Evolutionary conservation across 2,797 vertebrate species (phyloP).

Genomic region (Notolabrus celidotus): DNA sequence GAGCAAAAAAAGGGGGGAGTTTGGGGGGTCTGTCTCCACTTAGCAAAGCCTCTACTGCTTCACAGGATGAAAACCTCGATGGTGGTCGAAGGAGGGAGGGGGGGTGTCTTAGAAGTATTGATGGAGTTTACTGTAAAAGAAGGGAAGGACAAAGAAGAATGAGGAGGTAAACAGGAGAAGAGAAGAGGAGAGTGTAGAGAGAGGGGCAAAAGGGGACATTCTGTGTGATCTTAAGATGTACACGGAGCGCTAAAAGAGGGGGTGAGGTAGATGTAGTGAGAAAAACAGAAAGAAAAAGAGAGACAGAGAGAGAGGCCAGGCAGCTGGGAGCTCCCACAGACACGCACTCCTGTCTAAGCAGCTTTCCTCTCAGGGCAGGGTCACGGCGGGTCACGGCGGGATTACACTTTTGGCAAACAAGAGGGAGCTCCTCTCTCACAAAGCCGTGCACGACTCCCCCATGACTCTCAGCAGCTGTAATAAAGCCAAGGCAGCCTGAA

Average conservation of each 20-base stretch:
- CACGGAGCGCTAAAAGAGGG: conserved; percentile 1
- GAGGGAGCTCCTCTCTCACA: conserved; percentile 83
- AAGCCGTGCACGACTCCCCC: conserved; percentile 82
- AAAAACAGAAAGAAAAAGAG: conserved; percentile 44
- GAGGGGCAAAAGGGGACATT: conserved; percentile 9
- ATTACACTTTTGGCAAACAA: conserved; percentile 91
- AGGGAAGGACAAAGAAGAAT: conserved; percentile 6
- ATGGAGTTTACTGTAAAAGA: conserved; percentile 38
- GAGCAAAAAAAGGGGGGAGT: conserved; percentile 37
- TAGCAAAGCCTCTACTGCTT: conserved; percentile 68
- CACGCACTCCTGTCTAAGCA: conserved; percentile 86
- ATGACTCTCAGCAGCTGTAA: conserved; percentile 86
- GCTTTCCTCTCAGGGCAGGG: conserved; percentile 87
- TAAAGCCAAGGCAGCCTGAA: conserved; percentile 87
- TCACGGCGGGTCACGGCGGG: conserved; percentile 83
- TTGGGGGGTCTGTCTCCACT: conserved; percentile 78
- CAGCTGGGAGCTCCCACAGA: conserved; percentile 82
- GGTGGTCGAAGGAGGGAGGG: conserved; percentile 38
- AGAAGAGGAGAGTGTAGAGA: conserved; percentile 4
- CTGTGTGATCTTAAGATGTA: conserved; percentile 10
- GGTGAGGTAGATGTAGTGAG: conserved; percentile 42
- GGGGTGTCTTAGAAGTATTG: conserved; percentile 34
- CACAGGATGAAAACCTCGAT: conserved; percentile 43
- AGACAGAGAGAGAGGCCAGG: conserved; percentile 60
- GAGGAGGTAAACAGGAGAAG: conserved; percentile 14